Evolutionary conservation across 37 sponge, comb jelly and placozoan genomes (phyloP).

Genomic region (Amphimedon queenslandica): DNA sequence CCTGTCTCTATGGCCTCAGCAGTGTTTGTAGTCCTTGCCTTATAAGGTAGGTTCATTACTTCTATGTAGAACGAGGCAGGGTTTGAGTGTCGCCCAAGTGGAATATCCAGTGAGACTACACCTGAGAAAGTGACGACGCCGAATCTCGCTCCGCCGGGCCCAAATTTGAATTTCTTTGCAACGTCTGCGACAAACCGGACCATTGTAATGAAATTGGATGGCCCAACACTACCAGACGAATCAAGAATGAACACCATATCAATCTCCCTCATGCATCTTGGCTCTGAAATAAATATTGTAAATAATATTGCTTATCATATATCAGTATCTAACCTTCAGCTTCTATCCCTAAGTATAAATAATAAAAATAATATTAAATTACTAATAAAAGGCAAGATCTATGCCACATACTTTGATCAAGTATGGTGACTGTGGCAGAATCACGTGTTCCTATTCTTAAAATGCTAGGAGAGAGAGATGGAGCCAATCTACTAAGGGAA

Average conservation of each 20-base stretch:
- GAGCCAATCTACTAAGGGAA: neutral
- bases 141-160: neutral
- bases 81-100: neutral
- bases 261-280: conserved; percentile 3
- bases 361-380: no score
- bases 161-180: neutral
- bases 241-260: conserved; percentile 17
- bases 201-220: neutral
- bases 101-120: neutral
- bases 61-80: conserved; percentile 10
- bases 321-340: no score
- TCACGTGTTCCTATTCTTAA: neutral
- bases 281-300: conserved; percentile 1
- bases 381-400: no score
- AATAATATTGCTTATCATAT: neutral
- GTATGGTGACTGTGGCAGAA: neutral
- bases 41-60: neutral
- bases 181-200: neutral
- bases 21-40: neutral
- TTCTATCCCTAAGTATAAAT: no score
- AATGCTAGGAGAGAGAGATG: no score
- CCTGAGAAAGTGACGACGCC: neutral
- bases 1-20: neutral
- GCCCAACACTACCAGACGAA: conserved; percentile 10
- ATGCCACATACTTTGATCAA: neutral